Conservation (phyloP, 2,797 vertebrate species). For the Peromyscus eremicus region DNA sequence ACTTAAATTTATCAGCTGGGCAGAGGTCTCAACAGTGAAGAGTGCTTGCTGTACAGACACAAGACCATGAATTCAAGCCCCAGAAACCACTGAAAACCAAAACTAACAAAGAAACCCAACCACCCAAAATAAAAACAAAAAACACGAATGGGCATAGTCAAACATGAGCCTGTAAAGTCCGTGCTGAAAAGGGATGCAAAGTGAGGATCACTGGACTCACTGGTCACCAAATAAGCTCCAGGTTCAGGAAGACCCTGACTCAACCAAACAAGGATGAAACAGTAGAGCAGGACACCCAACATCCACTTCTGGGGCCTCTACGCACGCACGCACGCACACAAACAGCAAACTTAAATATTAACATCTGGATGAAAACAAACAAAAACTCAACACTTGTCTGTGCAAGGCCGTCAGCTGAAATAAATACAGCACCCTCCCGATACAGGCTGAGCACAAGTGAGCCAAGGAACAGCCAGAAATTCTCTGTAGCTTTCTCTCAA, state of each 20-base stretch:
- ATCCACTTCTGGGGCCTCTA: background rate
- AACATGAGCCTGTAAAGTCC: background rate
- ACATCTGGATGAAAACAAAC: conserved; percentile 59
- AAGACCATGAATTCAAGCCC: background rate
- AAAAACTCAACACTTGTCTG: background rate
- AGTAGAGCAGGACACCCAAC: background rate
- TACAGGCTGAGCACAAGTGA: background rate
- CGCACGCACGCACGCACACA: too few species aligned
- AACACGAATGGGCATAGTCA: background rate
- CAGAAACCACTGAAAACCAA: background rate
- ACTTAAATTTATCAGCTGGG: background rate
- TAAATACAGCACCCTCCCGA: background rate
- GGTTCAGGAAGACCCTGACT: background rate
- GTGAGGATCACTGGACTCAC: background rate
- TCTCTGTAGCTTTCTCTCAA: background rate
- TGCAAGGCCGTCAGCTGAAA: background rate
- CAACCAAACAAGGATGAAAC: background rate
- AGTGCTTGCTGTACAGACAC: background rate
- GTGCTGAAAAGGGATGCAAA: background rate
- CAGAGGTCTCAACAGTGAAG: background rate
- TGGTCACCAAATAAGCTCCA: background rate
- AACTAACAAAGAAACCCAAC: background rate
- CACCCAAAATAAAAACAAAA: background rate
- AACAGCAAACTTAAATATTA: background rate
- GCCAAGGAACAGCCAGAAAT: background rate